Evolutionary conservation across 2,797 vertebrate genomes (phyloP).

Genomic region (Aselliscus stoliczkanus): DNA sequence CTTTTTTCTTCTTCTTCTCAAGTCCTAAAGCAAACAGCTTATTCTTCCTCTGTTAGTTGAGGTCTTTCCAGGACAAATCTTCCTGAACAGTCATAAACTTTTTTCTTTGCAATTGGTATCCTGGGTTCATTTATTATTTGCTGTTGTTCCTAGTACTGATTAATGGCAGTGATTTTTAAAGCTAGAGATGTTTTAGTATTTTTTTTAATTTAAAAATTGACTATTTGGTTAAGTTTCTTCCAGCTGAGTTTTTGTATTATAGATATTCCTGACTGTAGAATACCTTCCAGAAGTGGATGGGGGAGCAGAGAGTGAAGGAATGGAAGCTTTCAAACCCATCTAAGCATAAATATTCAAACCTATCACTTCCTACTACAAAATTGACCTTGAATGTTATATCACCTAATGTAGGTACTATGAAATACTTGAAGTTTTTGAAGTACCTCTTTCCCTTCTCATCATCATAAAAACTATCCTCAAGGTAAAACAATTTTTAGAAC

Average conservation of each 20-base stretch:
- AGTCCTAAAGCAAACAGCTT: background rate
- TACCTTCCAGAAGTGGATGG: background rate
- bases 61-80: constrained; percentile 32
- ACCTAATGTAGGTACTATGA: background rate
- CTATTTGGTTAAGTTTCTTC: constrained; percentile 70
- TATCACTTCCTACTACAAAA: constrained; percentile 21
- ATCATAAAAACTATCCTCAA: background rate
- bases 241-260: constrained; percentile 60
- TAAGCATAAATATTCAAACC: constrained; percentile 14
- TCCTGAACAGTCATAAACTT: constrained; percentile 54
- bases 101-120: constrained; percentile 43
- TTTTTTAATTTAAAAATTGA: constrained; percentile 75
- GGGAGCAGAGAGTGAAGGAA: background rate
- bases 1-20: background rate
- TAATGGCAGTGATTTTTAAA: constrained; percentile 77
- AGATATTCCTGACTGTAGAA: constrained; percentile 36
- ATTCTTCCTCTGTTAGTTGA: background rate
- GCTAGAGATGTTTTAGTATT: constrained; percentile 70
- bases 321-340: background rate
- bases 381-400: background rate
- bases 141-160: constrained; percentile 68
- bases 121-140: constrained; percentile 73
- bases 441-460: background rate
- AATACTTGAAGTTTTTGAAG: background rate
- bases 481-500: background rate